phyloP scores from a whole-genome alignment of 1,140 invertebrate species.

The Drosophila suzukii region DNA sequence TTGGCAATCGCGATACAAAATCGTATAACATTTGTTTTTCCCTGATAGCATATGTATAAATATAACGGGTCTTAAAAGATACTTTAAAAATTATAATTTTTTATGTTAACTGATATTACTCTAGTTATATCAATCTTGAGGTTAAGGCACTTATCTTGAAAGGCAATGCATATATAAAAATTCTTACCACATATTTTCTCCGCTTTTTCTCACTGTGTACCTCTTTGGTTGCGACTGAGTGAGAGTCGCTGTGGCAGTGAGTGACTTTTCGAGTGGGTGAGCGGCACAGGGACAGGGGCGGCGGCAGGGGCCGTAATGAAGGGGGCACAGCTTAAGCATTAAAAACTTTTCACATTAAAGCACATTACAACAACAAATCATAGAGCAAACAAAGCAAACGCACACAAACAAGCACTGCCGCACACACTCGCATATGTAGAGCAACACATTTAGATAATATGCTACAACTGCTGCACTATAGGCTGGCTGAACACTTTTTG shows the following conservation, averaged over 20 bases:
- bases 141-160: no score
- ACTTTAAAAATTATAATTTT: no score
- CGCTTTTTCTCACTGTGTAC: not conserved
- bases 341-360: conserved; percentile 83
- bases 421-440: conserved; percentile 62
- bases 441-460: conserved; percentile 83
- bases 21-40: no score
- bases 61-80: no score
- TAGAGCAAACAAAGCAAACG: conserved; percentile 66
- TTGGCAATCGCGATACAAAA: no score
- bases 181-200: not conserved
- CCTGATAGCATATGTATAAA: no score
- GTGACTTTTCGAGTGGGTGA: conserved; percentile 19
- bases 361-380: conserved; percentile 83
- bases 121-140: no score
- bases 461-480: conserved; percentile 82
- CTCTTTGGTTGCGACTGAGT: conserved; percentile 5
- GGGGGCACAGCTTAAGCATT: conserved; percentile 74
- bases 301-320: conserved; percentile 18
- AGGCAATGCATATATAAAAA: no score
- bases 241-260: conserved; percentile 25
- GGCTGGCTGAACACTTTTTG: no score
- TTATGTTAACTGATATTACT: no score
- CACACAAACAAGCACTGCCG: conserved; percentile 17
- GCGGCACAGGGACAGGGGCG: not conserved